These are phyloP conservation scores for Druceiella hillmani DNA, from an alignment of 2,888 invertebrate genomes.

Conservation along the genomic window DNA sequence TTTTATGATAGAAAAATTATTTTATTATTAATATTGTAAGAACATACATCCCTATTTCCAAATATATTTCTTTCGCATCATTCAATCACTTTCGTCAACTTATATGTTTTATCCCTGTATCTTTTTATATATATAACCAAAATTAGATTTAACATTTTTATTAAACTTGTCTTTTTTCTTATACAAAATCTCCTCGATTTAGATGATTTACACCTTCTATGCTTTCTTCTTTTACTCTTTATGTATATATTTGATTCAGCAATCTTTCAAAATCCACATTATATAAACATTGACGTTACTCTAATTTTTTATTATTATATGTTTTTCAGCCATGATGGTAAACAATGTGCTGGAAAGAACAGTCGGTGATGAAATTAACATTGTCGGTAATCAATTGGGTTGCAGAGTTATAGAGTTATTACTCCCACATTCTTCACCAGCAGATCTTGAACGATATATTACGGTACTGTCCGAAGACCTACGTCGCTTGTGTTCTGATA, in stretches of 20 bases:
- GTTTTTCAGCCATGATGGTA: conserved; percentile 56
- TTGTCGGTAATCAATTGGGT: conserved; percentile 74
- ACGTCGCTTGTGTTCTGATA: conserved; percentile 66
- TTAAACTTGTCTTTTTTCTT: too few species aligned
- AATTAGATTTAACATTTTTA: too few species aligned
- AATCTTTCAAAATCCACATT: too few species aligned
- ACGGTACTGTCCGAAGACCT: conserved; percentile 59
- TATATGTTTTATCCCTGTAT: too few species aligned
- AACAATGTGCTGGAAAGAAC: conserved; percentile 73
- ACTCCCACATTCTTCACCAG: conserved; percentile 60
- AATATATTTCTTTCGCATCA: not conserved
- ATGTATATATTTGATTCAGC: too few species aligned
- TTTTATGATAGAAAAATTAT: too few species aligned
- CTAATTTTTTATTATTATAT: conserved; percentile 9
- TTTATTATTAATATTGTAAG: not conserved
- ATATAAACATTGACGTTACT: too few species aligned
- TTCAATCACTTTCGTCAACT: too few species aligned
- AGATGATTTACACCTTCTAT: too few species aligned
- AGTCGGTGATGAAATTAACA: conserved; percentile 62
- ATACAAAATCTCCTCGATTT: too few species aligned
- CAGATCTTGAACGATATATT: conserved; percentile 58
- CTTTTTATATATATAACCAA: too few species aligned
- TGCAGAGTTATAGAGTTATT: conserved; percentile 73
- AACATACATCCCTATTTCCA: not conserved
- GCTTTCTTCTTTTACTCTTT: too few species aligned